Evolutionary conservation across 2,797 vertebrate genomes (phyloP).

Genomic region (Poeciliopsis infans): DNA sequence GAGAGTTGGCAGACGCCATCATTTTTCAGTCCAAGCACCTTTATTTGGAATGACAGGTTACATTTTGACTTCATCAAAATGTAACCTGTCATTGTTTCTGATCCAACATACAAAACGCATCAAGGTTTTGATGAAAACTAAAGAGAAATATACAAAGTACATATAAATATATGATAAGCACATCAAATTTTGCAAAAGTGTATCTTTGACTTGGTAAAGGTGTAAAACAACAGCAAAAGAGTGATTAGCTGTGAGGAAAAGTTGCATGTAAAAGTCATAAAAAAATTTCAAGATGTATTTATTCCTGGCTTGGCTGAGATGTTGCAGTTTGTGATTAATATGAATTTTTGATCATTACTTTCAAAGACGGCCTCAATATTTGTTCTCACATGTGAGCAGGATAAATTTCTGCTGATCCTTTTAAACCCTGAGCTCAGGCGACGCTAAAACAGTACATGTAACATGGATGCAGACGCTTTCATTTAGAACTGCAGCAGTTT

Average conservation of each 20-base stretch:
- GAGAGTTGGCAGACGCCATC: constrained; percentile 7
- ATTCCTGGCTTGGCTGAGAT: neutral
- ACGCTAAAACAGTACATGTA: neutral
- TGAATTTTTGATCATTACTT: neutral
- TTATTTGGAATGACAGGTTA: no score
- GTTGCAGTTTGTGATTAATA: neutral
- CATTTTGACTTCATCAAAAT: neutral
- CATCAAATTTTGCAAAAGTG: neutral
- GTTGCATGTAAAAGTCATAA: neutral
- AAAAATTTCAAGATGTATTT: neutral
- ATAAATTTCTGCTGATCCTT: neutral
- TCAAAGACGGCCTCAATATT: neutral
- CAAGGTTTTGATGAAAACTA: neutral
- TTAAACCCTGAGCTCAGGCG: no score
- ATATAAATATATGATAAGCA: neutral
- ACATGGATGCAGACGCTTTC: neutral
- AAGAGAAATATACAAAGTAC: neutral
- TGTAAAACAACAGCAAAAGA: neutral
- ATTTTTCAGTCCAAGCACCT: constrained; percentile 1
- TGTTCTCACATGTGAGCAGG: neutral
- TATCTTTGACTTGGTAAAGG: neutral
- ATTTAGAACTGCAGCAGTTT: neutral
- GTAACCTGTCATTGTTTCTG: neutral
- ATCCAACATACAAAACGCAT: neutral
- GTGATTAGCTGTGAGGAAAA: neutral